Evolutionary conservation across 2,888 invertebrate genomes (phyloP).

Genomic region (Hypomecis atomaria): DNA sequence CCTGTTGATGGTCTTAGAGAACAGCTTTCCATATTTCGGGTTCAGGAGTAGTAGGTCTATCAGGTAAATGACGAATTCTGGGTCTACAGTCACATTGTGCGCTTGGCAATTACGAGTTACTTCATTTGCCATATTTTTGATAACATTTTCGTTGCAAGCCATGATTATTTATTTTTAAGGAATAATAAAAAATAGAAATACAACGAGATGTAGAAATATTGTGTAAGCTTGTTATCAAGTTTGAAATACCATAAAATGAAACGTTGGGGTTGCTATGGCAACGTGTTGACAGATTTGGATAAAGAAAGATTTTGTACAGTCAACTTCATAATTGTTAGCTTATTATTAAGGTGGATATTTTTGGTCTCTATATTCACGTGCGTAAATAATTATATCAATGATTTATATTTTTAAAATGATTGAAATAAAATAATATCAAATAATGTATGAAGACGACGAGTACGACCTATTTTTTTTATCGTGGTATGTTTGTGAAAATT

Average conservation of each 20-base stretch:
- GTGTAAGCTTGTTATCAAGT: background rate
- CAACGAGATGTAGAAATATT: background rate
- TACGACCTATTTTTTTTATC: too few relatives aligned
- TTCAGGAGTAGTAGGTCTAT: slow-evolving; percentile 82
- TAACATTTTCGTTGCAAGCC: slow-evolving; percentile 78
- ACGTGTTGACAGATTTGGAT: background rate
- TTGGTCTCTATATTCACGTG: too few relatives aligned
- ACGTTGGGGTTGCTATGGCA: slow-evolving; percentile 24
- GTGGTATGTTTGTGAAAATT: too few relatives aligned
- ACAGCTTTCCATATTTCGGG: slow-evolving; percentile 83
- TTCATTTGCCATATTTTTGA: slow-evolving; percentile 85
- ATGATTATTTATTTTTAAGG: slow-evolving; percentile 47
- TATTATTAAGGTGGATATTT: too few relatives aligned
- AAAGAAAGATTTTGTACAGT: too few relatives aligned
- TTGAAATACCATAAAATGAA: background rate
- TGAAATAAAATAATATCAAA: too few relatives aligned
- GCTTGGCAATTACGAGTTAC: slow-evolving; percentile 81
- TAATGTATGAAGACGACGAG: too few relatives aligned
- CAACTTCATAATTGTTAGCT: too few relatives aligned
- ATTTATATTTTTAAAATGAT: too few relatives aligned
- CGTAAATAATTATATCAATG: too few relatives aligned
- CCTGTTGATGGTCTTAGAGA: slow-evolving; percentile 74
- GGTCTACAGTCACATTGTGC: slow-evolving; percentile 68
- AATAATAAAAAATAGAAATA: background rate
- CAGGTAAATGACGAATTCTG: slow-evolving; percentile 81